Conservation (phyloP, 2,888 invertebrate species). For the Ennomos quercinarius region DNA sequence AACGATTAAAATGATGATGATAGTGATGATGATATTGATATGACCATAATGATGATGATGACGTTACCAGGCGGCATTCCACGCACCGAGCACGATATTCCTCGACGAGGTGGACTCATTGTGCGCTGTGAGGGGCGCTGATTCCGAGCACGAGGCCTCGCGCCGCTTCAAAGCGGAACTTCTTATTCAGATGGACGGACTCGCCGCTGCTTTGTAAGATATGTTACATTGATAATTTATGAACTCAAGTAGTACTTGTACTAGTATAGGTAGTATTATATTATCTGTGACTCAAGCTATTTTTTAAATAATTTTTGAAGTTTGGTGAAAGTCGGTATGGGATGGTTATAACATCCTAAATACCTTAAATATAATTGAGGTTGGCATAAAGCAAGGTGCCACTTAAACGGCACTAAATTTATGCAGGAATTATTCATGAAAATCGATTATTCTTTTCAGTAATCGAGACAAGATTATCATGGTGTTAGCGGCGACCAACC, state of each 20-base stretch:
- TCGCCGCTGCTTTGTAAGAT: slow-evolving; percentile 85
- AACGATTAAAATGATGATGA: too few relatives aligned
- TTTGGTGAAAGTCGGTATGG: too few relatives aligned
- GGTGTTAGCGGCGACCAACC: slow-evolving; percentile 96
- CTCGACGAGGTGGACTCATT: slow-evolving; percentile 96
- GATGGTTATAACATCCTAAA: too few relatives aligned
- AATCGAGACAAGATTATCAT: slow-evolving; percentile 90
- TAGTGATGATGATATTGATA: slow-evolving; percentile 16
- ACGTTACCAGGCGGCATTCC: slow-evolving; percentile 89
- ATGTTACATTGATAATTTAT: slow-evolving; percentile 3
- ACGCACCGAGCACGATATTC: slow-evolving; percentile 96
- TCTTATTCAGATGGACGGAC: slow-evolving; percentile 96
- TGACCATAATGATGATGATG: not conserved
- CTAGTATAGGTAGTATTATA: too few relatives aligned
- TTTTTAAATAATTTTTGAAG: not conserved
- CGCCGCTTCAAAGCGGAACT: slow-evolving; percentile 94
- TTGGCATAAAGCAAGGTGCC: too few relatives aligned
- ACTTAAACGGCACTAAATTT: too few relatives aligned
- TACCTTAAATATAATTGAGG: too few relatives aligned
- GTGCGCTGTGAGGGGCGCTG: slow-evolving; percentile 92
- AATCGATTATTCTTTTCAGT: slow-evolving; percentile 50
- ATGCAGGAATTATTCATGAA: too few relatives aligned
- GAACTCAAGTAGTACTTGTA: too few relatives aligned
- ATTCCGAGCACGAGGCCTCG: slow-evolving; percentile 95
- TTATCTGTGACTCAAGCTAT: not conserved